Evolutionary conservation across 2,888 invertebrate genomes (phyloP).

Genomic region (Galeopsomyia nigrocyanea): DNA sequence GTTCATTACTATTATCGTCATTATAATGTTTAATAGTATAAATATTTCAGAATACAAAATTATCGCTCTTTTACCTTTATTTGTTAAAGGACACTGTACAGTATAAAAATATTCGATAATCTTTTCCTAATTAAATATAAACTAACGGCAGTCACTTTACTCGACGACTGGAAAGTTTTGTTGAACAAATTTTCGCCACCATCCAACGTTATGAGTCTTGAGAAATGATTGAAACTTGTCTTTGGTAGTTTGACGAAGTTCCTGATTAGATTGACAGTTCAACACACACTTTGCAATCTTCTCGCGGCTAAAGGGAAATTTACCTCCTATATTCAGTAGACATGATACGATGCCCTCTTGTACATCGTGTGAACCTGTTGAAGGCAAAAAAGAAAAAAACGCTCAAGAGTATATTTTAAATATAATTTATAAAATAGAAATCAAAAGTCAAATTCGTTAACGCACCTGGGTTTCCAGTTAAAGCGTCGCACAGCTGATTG

Average conservation of each 20-base stretch:
- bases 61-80: no score
- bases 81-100: conserved; percentile 6
- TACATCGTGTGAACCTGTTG: conserved; percentile 56
- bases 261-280: conserved; percentile 56
- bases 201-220: conserved; percentile 34
- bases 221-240: conserved; percentile 56
- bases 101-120: conserved; percentile 20
- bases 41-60: no score
- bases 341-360: conserved; percentile 62
- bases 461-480: conserved; percentile 56
- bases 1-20: no score
- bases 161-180: conserved; percentile 32
- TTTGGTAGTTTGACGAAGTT: conserved; percentile 51
- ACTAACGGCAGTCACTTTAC: conserved; percentile 17
- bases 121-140: neutral
- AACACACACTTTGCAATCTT: conserved; percentile 52
- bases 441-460: conserved; percentile 6
- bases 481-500: conserved; percentile 58
- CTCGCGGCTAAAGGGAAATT: conserved; percentile 52
- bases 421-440: conserved; percentile 1
- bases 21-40: no score
- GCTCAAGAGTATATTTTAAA: neutral
- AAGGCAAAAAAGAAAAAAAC: neutral
- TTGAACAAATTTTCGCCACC: conserved; percentile 55
- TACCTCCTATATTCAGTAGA: conserved; percentile 55